Evolutionary conservation across 2,113 vertebrate species (phyloP), one percentile per base, ranked within the genome.

Genomic region (Perccottus glenii): DNA sequence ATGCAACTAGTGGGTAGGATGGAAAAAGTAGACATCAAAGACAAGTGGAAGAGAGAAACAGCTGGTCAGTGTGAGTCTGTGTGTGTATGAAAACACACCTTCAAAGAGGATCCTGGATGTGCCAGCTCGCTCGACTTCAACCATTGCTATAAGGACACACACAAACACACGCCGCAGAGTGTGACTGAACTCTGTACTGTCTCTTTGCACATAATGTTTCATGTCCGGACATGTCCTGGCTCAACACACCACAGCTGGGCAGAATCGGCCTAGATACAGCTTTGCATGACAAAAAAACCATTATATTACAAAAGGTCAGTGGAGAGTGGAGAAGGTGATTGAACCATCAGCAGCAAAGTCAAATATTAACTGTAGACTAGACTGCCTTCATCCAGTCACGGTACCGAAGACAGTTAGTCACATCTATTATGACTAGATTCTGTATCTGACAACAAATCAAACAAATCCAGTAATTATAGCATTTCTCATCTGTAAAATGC

Each of bases 11-110:
- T 44, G 8, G 53, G 52, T 58, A 59, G 77, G 77, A 65, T 74
- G 70, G 65, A 75, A 82, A 77, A 83, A 64, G 75, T 81, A 61
- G 44, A 88, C 85, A 85, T 88, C 85, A 89, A 88, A 90, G 83
- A 60, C 73, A 12, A 55, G 64, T 40, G 56, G 70, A 74, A 65
- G 60, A 75, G 77, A 77, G 72, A 86, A 87, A 87, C 87, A 89
- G 87, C 86, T 89, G 87, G 83, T 83, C 79, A 64, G 59, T 73
- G 70, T 69, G 60, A 80, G 82, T 75, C 75, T 68, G 68, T 78
- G 61, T 70, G 69, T 75, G 55, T 81, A 59, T 70, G 49, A 64
- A 68, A 70, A 75, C 77, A 75, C 77, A 85, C 73, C 79, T 87
- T 90, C 87, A 90, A 90, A 90, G 84, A 33, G 66, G 68, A 78